These are phyloP conservation scores for Acanthococcus lagerstroemiae DNA, from an alignment of 2,888 invertebrate species.

Conservation along the genomic window DNA sequence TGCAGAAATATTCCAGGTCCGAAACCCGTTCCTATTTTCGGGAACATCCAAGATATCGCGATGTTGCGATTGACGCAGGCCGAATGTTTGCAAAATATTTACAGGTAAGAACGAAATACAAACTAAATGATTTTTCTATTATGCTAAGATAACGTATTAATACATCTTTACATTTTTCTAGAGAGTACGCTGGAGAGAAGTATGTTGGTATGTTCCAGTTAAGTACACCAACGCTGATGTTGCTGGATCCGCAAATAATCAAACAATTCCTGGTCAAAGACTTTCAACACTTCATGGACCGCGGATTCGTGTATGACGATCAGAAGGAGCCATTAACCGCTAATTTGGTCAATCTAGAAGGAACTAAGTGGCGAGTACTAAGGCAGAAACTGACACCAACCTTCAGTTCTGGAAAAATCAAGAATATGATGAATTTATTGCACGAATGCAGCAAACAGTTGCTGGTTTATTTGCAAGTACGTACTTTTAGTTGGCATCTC, in stretches of 20 bases:
- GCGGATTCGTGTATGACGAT: conserved; percentile 43
- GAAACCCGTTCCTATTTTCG: conserved; percentile 42
- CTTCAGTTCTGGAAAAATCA: conserved; percentile 49
- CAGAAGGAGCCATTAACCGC: conserved; percentile 41
- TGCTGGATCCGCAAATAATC: conserved; percentile 45
- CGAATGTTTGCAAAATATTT: conserved; percentile 41
- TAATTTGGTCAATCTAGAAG: conserved; percentile 44
- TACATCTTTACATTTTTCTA: conserved; percentile 19
- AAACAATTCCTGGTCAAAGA: conserved; percentile 45
- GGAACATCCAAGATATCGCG: conserved; percentile 42
- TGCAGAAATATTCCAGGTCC: conserved; percentile 41
- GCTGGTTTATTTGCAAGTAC: conserved; percentile 39
- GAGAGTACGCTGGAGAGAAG: conserved; percentile 37
- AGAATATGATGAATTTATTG: conserved; percentile 46
- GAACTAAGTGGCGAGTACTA: conserved; percentile 47
- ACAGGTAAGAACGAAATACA: conserved; percentile 41
- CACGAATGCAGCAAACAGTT: conserved; percentile 42
- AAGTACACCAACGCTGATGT: conserved; percentile 44
- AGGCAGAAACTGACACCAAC: conserved; percentile 47
- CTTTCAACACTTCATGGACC: conserved; percentile 45
- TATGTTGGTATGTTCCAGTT: conserved; percentile 46
- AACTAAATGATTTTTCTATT: too few species aligned
- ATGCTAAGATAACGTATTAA: not conserved
- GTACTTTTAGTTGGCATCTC: not conserved
- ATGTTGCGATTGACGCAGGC: conserved; percentile 40